These are phyloP conservation scores for Hippocampus comes DNA, from an alignment of 2,113 vertebrate species.

Conservation along the genomic window DNA sequence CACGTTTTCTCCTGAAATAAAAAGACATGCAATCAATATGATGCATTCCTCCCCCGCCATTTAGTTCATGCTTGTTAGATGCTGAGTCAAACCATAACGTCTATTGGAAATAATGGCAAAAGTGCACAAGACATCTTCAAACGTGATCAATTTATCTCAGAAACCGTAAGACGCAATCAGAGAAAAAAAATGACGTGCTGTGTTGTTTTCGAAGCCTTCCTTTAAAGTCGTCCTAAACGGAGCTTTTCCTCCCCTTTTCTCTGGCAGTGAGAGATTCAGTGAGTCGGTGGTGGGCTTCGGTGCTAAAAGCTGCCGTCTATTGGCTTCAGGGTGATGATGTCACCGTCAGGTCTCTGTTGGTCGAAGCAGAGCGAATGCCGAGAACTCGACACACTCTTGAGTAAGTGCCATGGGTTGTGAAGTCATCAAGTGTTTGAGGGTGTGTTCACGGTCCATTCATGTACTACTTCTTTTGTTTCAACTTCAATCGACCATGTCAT, in stretches of 20 bases:
- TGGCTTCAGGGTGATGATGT: slow-evolving; percentile 91
- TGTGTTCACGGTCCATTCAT: not conserved
- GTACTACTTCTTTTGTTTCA: not conserved
- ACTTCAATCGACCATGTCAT: no score
- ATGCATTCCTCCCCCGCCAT: not conserved
- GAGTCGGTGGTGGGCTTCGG: slow-evolving; percentile 92
- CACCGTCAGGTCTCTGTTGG: slow-evolving; percentile 75
- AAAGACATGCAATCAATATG: slow-evolving; percentile 1
- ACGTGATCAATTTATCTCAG: not conserved
- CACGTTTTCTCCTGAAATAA: slow-evolving; percentile 20
- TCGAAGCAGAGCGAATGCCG: slow-evolving; percentile 87
- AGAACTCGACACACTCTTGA: slow-evolving; percentile 85
- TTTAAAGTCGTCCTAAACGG: not conserved
- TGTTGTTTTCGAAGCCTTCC: no score
- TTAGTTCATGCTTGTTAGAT: no score
- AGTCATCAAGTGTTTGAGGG: not conserved
- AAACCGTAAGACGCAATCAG: not conserved
- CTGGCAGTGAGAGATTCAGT: slow-evolving; percentile 82
- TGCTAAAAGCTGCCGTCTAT: slow-evolving; percentile 80
- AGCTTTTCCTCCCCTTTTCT: not conserved
- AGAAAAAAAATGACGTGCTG: not conserved
- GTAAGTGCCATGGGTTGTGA: slow-evolving; percentile 67
- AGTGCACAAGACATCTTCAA: not conserved
- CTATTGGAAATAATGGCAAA: not conserved
- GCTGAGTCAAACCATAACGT: not conserved